phyloP scores from a whole-genome alignment of 2,113 vertebrate genomes.

The Anthoscopus minutus region DNA sequence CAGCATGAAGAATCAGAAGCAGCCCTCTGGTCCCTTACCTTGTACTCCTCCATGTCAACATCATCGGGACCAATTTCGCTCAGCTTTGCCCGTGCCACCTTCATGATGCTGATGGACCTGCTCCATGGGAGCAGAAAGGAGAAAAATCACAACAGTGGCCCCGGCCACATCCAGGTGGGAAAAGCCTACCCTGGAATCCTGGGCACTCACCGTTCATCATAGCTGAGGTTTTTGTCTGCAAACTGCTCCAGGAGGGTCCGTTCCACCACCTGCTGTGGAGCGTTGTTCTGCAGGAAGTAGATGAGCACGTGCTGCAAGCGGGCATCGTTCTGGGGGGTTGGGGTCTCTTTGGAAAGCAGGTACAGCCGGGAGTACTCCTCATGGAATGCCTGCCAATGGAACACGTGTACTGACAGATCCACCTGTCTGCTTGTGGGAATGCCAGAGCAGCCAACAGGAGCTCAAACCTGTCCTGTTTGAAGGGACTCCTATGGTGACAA shows the following conservation, averaged over 20 bases:
- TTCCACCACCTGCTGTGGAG: slow-evolving; percentile 87
- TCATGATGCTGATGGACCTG: slow-evolving; percentile 96
- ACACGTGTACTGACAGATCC: rapidly evolving
- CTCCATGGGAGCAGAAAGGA: not conserved
- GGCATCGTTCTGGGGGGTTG: slow-evolving; percentile 80
- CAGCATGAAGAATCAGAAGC: not conserved
- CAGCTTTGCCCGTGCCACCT: slow-evolving; percentile 87
- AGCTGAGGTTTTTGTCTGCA: slow-evolving; percentile 92
- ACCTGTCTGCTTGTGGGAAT: rapidly evolving
- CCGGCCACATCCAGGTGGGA: rapidly evolving
- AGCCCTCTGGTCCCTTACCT: slow-evolving; percentile 65
- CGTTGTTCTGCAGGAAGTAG: slow-evolving; percentile 92
- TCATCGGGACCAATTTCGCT: slow-evolving; percentile 91
- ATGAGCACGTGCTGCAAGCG: slow-evolving; percentile 90
- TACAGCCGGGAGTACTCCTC: slow-evolving; percentile 71
- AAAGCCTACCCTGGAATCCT: rapidly evolving
- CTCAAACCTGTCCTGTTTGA: rapidly evolving
- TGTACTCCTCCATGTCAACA: slow-evolving; percentile 94
- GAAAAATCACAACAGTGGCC: not conserved
- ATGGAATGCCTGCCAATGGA: not conserved
- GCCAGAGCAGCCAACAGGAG: not conserved
- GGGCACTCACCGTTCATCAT: slow-evolving; percentile 83
- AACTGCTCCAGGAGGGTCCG: slow-evolving; percentile 94
- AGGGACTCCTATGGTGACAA: rapidly evolving
- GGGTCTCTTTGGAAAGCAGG: slow-evolving; percentile 82